Evolutionary conservation across 2,888 invertebrate genomes (phyloP).

Genomic region (Watsonalla cultraria): DNA sequence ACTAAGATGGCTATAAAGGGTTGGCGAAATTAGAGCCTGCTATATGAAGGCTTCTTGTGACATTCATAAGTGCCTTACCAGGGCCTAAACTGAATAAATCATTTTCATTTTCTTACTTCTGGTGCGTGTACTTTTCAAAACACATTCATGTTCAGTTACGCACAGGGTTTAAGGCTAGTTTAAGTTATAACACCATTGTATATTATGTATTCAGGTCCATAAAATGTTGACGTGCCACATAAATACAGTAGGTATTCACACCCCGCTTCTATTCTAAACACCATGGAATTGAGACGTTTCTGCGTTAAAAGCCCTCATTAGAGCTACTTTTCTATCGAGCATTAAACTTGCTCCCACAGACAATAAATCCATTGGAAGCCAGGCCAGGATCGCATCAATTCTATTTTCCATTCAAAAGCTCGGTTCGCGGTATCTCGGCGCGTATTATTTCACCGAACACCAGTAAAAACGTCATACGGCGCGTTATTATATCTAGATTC

Average conservation of each 20-base stretch:
- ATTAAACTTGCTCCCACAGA: constrained; percentile 1
- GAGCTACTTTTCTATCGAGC: not conserved
- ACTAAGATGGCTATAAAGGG: too few species aligned
- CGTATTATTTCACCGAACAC: constrained; percentile 6
- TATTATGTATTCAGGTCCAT: not conserved
- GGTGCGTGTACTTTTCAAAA: too few species aligned
- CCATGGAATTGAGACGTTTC: not conserved
- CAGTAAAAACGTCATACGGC: constrained; percentile 35
- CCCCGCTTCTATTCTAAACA: not conserved
- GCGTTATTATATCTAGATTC: constrained; percentile 45
- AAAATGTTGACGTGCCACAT: not conserved
- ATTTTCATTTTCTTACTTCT: too few species aligned
- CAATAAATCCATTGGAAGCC: constrained; percentile 7
- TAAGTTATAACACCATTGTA: not conserved
- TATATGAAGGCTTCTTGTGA: too few species aligned
- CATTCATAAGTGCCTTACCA: too few species aligned
- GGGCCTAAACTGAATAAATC: too few species aligned
- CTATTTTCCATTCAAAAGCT: constrained; percentile 5
- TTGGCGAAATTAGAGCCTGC: too few species aligned
- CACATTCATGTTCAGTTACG: too few species aligned
- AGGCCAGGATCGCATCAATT: constrained; percentile 6
- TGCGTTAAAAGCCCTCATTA: constrained; percentile 9
- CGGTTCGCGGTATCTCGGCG: constrained; percentile 6
- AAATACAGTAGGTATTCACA: not conserved
- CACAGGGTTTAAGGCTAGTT: too few species aligned